These are phyloP conservation scores for Liasis olivaceus DNA, from an alignment of 2,797 vertebrate species.

Conservation along the genomic window DNA sequence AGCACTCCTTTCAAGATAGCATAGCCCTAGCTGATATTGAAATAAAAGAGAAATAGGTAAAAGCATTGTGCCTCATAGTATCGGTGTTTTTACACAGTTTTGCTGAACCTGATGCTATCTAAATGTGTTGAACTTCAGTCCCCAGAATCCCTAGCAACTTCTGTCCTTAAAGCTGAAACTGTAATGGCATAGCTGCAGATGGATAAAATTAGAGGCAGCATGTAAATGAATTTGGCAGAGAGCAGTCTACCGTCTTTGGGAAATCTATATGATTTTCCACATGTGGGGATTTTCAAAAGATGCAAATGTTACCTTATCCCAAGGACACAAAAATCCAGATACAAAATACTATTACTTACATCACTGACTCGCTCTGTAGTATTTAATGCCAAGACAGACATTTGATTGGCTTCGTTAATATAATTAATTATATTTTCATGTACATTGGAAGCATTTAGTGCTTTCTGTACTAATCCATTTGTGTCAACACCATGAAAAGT, in stretches of 20 bases:
- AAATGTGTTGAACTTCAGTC: background rate
- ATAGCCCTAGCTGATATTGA: background rate
- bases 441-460: constrained; percentile 92
- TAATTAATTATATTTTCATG: constrained; percentile 92
- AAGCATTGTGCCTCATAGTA: background rate
- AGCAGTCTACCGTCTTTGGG: background rate
- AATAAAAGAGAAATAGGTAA: background rate
- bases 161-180: background rate
- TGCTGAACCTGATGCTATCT: background rate
- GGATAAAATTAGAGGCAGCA: background rate
- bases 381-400: constrained; percentile 79
- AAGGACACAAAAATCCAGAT: background rate
- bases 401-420: constrained; percentile 83
- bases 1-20: background rate
- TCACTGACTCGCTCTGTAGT: constrained; percentile 84
- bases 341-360: constrained; percentile 72
- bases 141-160: background rate
- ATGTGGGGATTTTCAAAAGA: background rate
- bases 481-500: constrained; percentile 86
- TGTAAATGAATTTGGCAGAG: background rate
- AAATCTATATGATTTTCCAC: background rate
- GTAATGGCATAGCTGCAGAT: background rate
- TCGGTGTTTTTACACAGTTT: constrained; percentile 3
- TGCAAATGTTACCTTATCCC: constrained; percentile 3
- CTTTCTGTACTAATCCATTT: constrained; percentile 92